Conservation (phyloP, 2,113 vertebrate genomes). For the Ailuropoda melanoleuca region DNA sequence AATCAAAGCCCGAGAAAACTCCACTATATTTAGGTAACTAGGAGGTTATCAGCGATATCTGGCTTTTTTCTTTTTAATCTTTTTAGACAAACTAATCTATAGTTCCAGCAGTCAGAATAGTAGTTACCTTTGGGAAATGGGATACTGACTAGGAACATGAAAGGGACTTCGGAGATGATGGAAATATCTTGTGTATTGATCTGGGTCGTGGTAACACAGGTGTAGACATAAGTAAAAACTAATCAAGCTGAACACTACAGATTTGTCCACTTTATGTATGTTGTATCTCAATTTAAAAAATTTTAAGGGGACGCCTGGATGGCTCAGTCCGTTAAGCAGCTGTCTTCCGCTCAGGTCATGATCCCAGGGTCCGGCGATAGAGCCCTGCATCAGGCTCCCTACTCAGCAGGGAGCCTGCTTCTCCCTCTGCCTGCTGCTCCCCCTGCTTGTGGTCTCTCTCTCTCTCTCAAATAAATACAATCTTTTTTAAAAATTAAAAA, state of each 20-base stretch:
- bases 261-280: neutral
- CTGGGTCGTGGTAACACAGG: neutral
- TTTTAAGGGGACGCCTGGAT: too few species aligned
- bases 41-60: neutral
- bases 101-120: neutral
- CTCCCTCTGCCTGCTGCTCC: too few species aligned
- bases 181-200: neutral
- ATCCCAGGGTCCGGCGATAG: too few species aligned
- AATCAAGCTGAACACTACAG: neutral
- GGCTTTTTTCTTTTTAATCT: neutral
- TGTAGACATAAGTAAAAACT: neutral
- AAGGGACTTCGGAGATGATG: neutral
- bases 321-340: too few species aligned
- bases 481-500: too few species aligned
- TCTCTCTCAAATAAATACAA: too few species aligned
- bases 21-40: neutral
- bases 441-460: too few species aligned
- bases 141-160: neutral
- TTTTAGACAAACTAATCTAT: neutral
- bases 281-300: neutral
- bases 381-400: too few species aligned
- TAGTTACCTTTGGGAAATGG: neutral
- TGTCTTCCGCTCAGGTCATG: too few species aligned
- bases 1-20: neutral
- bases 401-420: too few species aligned